Evolutionary conservation across 92 coral and sea anemone genomes (phyloP), one percentile per base, ranked within the genome.

Genomic region (Chrysogorgia sp.): DNA sequence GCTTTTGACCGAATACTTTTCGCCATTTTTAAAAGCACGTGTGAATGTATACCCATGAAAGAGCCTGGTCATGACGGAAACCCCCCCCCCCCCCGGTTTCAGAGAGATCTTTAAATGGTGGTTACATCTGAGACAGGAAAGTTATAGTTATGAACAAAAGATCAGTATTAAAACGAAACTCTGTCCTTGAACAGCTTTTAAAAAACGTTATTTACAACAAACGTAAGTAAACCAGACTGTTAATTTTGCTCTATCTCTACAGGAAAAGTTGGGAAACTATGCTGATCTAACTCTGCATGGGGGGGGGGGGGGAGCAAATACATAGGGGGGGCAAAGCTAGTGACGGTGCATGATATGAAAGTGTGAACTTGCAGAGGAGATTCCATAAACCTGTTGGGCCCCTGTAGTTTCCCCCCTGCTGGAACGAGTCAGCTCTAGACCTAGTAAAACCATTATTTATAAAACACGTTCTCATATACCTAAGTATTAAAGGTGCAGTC

Each of bases 1-100:
- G 97, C 80, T 82, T 91, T 93, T 34, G 98, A 93, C 10, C 98
- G 93, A 56, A 93, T 76, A 69, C 98, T 91, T 76, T 93, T 93
- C 91, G 98, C 98, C 98, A 93, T 93, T 31, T 93, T 88, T 76
- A 55, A 56, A 30, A 68, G 68, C 89, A 84, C 83, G 91, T 87
- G 91, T 43, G 32, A 31, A 40, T 19, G 2, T 20, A 8, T 22
- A 20, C 78, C n/a, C 53, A 56, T 81, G 14, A 26, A 32, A 21
- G 81, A 62, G 63, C 41, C 71, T 85, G 79, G 20, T 19, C 40
- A 14, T 45, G 13, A 0, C 5, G 22, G 49, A 34, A n/a, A n/a
- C n/a, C n/a, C n/a, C n/a, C n/a, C n/a, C n/a, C n/a, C n/a, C n/a
- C n/a, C n/a, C n/a, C n/a, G n/a, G n/a, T n/a, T n/a, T n/a, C n/a